A percentile compares a stretch with the other conserved stretches of the same genome.
Evolutionary conservation across 2,888 invertebrate genomes (phyloP).

Genomic region (Chromoteleia sp.): DNA sequence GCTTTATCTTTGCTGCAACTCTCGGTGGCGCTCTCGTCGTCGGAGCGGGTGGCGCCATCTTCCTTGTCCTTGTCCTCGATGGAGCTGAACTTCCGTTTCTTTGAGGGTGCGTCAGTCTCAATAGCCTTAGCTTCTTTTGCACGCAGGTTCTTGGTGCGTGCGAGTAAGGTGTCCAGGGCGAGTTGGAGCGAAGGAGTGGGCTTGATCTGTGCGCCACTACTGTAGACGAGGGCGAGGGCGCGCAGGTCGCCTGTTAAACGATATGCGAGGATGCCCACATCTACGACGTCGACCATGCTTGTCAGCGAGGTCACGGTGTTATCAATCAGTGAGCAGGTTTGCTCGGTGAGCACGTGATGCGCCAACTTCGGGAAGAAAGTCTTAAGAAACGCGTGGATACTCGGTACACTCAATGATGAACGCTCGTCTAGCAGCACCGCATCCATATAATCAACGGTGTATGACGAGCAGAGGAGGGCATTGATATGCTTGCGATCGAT

Average conservation of each 20-base stretch:
- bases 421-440: constrained; percentile 95
- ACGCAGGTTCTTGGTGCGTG: constrained; percentile 77
- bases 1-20: constrained; percentile 64
- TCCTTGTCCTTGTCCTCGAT: constrained; percentile 77
- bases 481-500: constrained; percentile 93
- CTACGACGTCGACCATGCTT: constrained; percentile 86
- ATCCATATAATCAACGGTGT: constrained; percentile 95
- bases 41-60: constrained; percentile 43
- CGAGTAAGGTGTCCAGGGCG: constrained; percentile 81
- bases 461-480: constrained; percentile 92
- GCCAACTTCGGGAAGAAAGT: constrained; percentile 96
- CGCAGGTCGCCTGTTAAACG: constrained; percentile 86
- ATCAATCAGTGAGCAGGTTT: constrained; percentile 87
- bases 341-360: constrained; percentile 87
- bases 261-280: constrained; percentile 85
- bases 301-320: constrained; percentile 87
- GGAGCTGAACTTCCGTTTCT: constrained; percentile 81
- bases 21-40: constrained; percentile 70
- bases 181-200: constrained; percentile 80
- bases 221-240: constrained; percentile 87
- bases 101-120: constrained; percentile 81
- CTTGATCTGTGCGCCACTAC: constrained; percentile 82
- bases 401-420: constrained; percentile 92
- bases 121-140: constrained; percentile 76
- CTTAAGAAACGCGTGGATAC: constrained; percentile 94